Base-by-base conservation (phyloP, 2,888 invertebrate species). In the Tanaodytes sp. region DNA sequence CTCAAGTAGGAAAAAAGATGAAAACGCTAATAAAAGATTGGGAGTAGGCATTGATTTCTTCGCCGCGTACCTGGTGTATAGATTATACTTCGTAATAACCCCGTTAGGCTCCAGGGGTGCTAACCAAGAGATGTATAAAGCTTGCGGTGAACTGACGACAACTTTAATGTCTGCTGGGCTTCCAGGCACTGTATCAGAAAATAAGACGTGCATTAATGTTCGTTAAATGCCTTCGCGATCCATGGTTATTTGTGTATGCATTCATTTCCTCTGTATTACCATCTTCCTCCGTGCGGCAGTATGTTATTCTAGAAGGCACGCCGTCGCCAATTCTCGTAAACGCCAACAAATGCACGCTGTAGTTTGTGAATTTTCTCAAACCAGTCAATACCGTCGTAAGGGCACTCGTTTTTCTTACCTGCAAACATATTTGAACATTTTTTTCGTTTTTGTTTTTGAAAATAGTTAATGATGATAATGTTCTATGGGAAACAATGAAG, bases 301-400 rank as follows among this genome's bases (percentile, higher is more conserved):
- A 92, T 30, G 90, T 87, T 0, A 92, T 88, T 67, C 88, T 86
- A 30, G 92, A 91, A 61, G 90, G 84, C 3, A 90, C 88, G 1
- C 93, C 93, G 79, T 93, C 93, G 0, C 94, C 94, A 77, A 92
- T 90, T 80, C 92, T 88, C 0, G 93, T 94, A 82, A 89, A 92
- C 0, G 93, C 93, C 77, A 93, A 81, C 8, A 94, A 92, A 85
- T 93, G 92, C 66, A 94, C 88, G 80, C 92, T 93, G 84, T 94
- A 94, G 85, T 94, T 94, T 27, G 93, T 91, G 82, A 88, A 93
- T 79, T 91, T 92, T 77, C 91, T 88, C 67, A 94, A 86, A 2
- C 90, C 90, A 0, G 90, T 90, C 20, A 93, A 86, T 51, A 92
- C 91, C 1, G 90, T 89, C 31, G 91, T 91, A 62, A 91, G 84